A percentile compares a stretch with the other conserved stretches of the same genome.
Conservation (phyloP, 2,113 vertebrate species). For the Sturnus vulgaris region DNA sequence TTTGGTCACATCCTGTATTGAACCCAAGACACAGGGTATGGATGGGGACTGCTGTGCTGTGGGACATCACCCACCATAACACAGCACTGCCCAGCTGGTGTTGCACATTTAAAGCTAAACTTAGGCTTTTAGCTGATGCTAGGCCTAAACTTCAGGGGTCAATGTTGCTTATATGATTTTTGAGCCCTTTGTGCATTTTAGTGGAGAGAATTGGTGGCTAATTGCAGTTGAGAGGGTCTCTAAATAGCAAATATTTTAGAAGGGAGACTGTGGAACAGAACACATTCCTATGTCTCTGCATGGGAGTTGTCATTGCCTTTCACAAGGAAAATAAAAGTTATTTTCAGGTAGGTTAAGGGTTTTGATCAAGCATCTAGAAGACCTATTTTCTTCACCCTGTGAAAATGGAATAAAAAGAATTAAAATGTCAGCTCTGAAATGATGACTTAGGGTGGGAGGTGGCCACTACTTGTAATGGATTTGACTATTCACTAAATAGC, state of each 20-base stretch:
- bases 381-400: background rate
- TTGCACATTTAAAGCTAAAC: background rate
- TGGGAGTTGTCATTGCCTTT: background rate
- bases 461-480: background rate
- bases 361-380: background rate
- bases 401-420: background rate
- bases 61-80: fast-evolving
- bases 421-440: background rate
- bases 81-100: background rate
- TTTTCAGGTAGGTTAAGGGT: background rate
- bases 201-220: background rate
- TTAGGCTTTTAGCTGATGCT: background rate
- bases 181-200: background rate
- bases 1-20: too few relatives aligned
- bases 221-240: background rate
- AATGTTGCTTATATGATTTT: background rate
- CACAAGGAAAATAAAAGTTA: background rate
- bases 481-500: background rate
- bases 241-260: background rate
- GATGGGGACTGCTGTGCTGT: background rate
- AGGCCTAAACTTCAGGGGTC: background rate
- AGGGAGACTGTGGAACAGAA: background rate
- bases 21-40: too few relatives aligned
- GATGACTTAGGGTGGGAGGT: background rate
- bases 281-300: background rate